phyloP scores from a whole-genome alignment of 1,140 invertebrate genomes.

The Rhizoglyphus robini region DNA sequence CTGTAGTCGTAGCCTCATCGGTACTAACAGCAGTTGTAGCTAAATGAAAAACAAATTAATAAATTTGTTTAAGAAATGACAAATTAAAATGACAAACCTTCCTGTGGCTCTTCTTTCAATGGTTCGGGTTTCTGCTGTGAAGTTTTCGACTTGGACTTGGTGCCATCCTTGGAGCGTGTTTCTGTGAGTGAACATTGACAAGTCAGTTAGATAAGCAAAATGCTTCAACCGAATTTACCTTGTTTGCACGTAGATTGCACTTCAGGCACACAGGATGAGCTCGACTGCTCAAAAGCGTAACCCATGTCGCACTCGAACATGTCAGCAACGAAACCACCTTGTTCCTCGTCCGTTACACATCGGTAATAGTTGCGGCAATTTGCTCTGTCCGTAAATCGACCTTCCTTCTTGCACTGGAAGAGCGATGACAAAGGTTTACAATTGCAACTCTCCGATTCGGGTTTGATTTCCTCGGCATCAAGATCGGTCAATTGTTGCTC shows the following conservation, averaged over 20 bases:
- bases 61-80: too few relatives aligned
- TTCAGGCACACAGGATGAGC: neutral
- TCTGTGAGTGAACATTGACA: neutral
- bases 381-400: neutral
- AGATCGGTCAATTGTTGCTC: neutral
- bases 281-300: neutral
- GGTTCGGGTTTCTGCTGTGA: neutral
- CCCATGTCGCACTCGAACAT: conserved; percentile 16
- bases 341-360: neutral
- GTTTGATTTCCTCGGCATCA: conserved; percentile 7
- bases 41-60: too few relatives aligned
- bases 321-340: conserved; percentile 14
- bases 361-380: conserved; percentile 13
- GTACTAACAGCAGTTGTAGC: neutral
- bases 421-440: conserved; percentile 8
- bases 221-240: neutral
- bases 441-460: conserved; percentile 1
- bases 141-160: conserved; percentile 12
- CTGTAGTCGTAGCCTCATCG: neutral
- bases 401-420: conserved; percentile 12
- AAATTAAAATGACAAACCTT: neutral
- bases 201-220: neutral
- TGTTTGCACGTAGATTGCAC: neutral
- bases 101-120: neutral
- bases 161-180: neutral